Base-by-base conservation (phyloP, 1,140 invertebrate genomes). In the Ips typographus region DNA sequence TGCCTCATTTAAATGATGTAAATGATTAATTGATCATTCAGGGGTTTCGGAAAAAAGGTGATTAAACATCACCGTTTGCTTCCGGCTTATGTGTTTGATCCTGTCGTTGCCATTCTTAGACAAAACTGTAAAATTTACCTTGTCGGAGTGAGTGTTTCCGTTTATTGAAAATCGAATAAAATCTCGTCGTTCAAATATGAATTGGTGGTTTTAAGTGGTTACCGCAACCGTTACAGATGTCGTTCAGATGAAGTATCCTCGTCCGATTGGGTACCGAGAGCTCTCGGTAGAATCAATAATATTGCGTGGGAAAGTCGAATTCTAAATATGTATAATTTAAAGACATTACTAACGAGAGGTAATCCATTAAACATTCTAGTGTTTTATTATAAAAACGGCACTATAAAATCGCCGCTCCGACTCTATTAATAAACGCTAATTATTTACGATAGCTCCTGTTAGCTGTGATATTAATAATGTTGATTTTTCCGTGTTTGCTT, bases 401-500 rank as follows among this genome's bases (percentile, higher is more conserved):
- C 22, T 49, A 49, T 22, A 49, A 22, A 49, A 3, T 8, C 22
- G 44, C 44, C 7, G 44, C 7, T 8, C 7, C 3, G 44, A 22
- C 44, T 49, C 44, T 49, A 49, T 49, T 49, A 49, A 49, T 49
- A 49, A 49, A 1, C 44, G 44, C 44, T 49, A 49, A 49, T 49
- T 22, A 49, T 49, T 49, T 49, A 49, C 44, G 6, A 49, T 6
- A 49, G 7, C 22, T 22, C 22, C 44, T 6, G 44, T 49, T 49
- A 6, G 44, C 22, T 22, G 22, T 49, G 44, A 49, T 8, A 49
- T 49, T 49, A 49, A 49, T 49, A 49, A 49, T 6, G 44, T 8
- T 49, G 22, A 22, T 49, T 49, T 49, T 49, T 49, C 22, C 44
- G 3, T 49, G 44, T 49, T 49, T 49, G 22, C 44, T 49, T 49